Evolutionary conservation across 30 jellyfish, hydroid and myxozoan genomes (phyloP).

Genomic region (Cassiopea andromeda): DNA sequence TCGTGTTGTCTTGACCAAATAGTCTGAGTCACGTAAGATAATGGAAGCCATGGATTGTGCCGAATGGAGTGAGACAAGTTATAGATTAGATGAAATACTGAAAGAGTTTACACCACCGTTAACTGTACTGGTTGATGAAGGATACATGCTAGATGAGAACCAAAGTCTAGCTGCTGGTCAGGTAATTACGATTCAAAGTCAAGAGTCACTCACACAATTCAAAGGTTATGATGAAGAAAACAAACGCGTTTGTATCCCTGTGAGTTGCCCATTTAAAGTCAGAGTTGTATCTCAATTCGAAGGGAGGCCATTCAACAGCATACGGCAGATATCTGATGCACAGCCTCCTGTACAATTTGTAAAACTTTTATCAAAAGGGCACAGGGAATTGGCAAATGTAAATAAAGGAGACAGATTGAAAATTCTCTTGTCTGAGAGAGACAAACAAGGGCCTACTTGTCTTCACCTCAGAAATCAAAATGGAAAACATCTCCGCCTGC

Average conservation of each 20-base stretch:
- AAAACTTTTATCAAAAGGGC: slow-evolving; percentile 61
- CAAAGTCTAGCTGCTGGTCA: slow-evolving; percentile 78
- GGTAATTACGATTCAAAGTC: slow-evolving; percentile 73
- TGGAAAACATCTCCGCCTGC: slow-evolving; percentile 87
- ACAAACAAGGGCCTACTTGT: slow-evolving; percentile 80
- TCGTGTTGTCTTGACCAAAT: neutral
- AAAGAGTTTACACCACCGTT: slow-evolving; percentile 41
- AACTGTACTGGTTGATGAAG: slow-evolving; percentile 62
- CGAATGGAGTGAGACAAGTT: slow-evolving; percentile 45
- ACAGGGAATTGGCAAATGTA: slow-evolving; percentile 24
- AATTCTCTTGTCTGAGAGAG: slow-evolving; percentile 78
- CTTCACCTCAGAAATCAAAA: slow-evolving; percentile 82
- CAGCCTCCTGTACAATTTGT: slow-evolving; percentile 83
- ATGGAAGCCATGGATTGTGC: neutral
- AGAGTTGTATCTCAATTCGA: slow-evolving; percentile 56
- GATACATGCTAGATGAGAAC: slow-evolving; percentile 55
- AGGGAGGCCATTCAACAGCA: slow-evolving; percentile 39
- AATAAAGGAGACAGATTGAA: slow-evolving; percentile 87
- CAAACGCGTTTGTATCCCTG: slow-evolving; percentile 63
- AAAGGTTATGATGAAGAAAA: slow-evolving; percentile 77
- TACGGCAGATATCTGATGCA: slow-evolving; percentile 64
- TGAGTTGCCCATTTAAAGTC: slow-evolving; percentile 74
- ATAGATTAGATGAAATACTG: slow-evolving; percentile 44
- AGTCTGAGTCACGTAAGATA: neutral
- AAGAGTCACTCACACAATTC: slow-evolving; percentile 68